Conservation (phyloP, 1,140 invertebrate genomes). For the Steinernema khuongi region DNA sequence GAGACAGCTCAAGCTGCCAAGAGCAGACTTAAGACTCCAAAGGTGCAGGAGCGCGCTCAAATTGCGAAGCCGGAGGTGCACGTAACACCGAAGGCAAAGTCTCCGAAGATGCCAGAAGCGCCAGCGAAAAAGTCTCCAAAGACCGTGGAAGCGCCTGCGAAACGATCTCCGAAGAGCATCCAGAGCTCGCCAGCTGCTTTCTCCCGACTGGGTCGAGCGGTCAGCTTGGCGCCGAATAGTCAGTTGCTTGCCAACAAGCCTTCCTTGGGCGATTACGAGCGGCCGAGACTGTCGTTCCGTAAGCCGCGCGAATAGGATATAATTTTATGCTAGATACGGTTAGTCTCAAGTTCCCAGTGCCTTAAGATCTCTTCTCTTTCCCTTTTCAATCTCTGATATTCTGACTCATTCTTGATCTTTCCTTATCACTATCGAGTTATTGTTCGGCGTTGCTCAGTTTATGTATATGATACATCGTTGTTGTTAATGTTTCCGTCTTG, state of each 20-base stretch:
- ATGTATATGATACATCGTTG: background rate
- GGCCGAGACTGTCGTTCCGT: slow-evolving; percentile 17
- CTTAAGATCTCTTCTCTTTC: slow-evolving; percentile 18
- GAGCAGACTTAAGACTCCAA: slow-evolving; percentile 2
- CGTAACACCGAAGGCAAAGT: background rate
- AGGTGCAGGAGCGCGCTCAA: background rate
- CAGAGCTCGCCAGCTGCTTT: too few species aligned
- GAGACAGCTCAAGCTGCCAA: slow-evolving; percentile 11
- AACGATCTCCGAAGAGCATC: too few species aligned
- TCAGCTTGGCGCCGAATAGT: slow-evolving; percentile 1
- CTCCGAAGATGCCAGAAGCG: background rate
- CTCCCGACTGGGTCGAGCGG: background rate
- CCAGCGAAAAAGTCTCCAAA: background rate
- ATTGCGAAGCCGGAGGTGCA: background rate
- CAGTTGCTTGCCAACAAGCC: background rate
- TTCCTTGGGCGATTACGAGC: slow-evolving; percentile 26
- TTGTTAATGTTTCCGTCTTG: background rate
- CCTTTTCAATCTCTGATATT: background rate
- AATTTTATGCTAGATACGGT: background rate
- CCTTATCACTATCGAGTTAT: slow-evolving; percentile 19
- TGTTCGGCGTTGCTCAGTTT: background rate
- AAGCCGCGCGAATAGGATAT: background rate
- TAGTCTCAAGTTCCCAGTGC: background rate
- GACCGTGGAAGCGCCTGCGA: background rate
- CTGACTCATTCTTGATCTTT: slow-evolving; percentile 6